Conservation (phyloP, 1,140 invertebrate genomes). For the Temnothorax longispinosus region DNA sequence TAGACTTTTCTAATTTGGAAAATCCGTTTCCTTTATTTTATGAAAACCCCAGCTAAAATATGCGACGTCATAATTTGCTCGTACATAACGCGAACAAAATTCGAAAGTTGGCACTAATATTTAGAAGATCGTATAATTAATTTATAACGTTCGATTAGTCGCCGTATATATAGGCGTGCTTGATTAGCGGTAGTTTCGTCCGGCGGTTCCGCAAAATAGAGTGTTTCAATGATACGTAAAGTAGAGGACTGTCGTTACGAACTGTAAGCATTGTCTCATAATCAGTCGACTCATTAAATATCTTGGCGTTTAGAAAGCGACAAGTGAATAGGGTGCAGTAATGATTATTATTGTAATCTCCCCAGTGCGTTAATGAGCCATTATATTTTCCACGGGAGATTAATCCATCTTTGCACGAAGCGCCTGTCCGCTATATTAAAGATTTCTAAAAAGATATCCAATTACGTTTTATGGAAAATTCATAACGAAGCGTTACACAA, state of each 20-base stretch:
- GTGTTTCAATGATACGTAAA: constrained; percentile 41
- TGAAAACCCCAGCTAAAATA: background rate
- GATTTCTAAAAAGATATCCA: constrained; percentile 47
- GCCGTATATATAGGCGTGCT: background rate
- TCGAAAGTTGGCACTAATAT: constrained; percentile 34
- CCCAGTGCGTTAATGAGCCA: constrained; percentile 54
- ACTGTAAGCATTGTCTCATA: constrained; percentile 60
- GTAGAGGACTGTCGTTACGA: constrained; percentile 40
- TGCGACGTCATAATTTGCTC: background rate
- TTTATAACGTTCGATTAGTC: constrained; percentile 19
- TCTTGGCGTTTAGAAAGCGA: constrained; percentile 63
- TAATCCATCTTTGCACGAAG: constrained; percentile 51
- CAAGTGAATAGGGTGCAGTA: constrained; percentile 43
- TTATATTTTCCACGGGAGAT: constrained; percentile 63
- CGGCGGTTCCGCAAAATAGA: constrained; percentile 28
- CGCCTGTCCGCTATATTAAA: background rate
- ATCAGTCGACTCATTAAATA: constrained; percentile 55
- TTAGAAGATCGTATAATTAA: constrained; percentile 16
- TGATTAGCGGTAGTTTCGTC: constrained; percentile 43
- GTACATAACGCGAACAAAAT: background rate
- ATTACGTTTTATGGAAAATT: constrained; percentile 40
- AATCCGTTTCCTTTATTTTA: background rate
- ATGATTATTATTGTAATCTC: constrained; percentile 54
- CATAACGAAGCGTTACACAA: constrained; percentile 31
- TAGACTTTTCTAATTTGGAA: background rate